Percentiles rank a stretch among this genome's conserved stretches.
These are phyloP conservation scores for Drosophila lacicola DNA, from an alignment of 2,888 invertebrate species.

Conservation along the genomic window DNA sequence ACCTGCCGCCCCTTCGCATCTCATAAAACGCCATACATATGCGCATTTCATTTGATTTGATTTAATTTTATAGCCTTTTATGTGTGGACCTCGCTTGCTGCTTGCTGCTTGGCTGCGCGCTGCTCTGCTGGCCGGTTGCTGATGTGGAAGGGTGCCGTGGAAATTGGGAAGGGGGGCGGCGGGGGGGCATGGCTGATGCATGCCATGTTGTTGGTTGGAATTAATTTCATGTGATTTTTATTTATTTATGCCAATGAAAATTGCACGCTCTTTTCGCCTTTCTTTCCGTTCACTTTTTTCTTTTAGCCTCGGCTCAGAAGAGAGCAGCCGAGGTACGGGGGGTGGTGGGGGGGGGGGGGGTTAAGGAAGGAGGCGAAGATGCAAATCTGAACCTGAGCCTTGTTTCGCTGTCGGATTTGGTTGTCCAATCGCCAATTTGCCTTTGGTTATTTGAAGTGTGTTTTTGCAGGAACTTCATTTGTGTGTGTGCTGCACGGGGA, in stretches of 20 bases:
- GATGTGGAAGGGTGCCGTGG: conserved; percentile 14
- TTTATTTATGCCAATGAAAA: conserved; percentile 70
- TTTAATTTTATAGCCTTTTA: conserved; percentile 76
- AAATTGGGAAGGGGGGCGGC: background rate
- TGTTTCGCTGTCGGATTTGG: too few relatives aligned
- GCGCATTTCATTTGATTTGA: conserved; percentile 79
- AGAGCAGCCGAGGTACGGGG: too few relatives aligned
- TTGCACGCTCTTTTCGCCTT: conserved; percentile 13
- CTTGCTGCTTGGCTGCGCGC: conserved; percentile 43
- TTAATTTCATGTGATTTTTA: conserved; percentile 79
- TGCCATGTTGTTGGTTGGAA: conserved; percentile 47
- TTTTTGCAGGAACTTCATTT: too few relatives aligned
- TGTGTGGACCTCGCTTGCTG: conserved; percentile 41
- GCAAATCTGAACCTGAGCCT: too few relatives aligned
- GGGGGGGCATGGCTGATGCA: conserved; percentile 2
- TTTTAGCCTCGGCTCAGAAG: background rate
- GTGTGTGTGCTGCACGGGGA: too few relatives aligned
- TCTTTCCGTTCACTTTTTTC: background rate
- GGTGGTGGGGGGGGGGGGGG: too few relatives aligned
- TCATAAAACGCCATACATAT: conserved; percentile 71
- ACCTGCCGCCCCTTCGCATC: conserved; percentile 33
- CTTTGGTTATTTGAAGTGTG: too few relatives aligned
- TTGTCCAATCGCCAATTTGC: too few relatives aligned
- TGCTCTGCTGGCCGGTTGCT: conserved; percentile 44
- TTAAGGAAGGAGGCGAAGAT: too few relatives aligned